Base-by-base conservation (phyloP, 2,113 vertebrate species). In the Furnarius figulus region DNA sequence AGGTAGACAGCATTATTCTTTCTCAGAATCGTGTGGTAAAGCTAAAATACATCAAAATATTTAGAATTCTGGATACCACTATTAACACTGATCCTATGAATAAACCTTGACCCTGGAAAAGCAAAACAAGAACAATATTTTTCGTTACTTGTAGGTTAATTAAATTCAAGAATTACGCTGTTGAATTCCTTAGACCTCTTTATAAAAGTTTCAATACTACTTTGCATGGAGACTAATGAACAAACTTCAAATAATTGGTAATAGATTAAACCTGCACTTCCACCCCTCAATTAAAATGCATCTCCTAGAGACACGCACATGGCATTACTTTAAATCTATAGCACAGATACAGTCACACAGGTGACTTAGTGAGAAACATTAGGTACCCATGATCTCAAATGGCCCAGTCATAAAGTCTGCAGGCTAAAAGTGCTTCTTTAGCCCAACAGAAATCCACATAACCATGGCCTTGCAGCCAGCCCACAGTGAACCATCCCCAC, bases 371-470 rank as follows among this genome's bases (percentile, higher is more conserved):
- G 50, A 49, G 40, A 46, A 79, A 53, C 30, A 25, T 46, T 10
- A 40, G 8, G 10, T 6, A 65, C 21, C 23, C 17, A 5, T 4
- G 5, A 66, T 27, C 59, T 9, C 11, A 18, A 31, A 25, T 0
- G 4, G 33, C 52, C 28, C 33, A 24, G 39, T 22, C 50, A 35
- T 25, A 15, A 33, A 42, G 37, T 12, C 27, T 5, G 16, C 7
- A 71, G 35, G 6, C 14, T 22, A 7, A 74, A 65, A 74, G 50
- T 5, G 1, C 5, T 21, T 24, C 9, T 56, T 62, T 14, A 58
- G 33, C 19, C 6, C 49, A 66, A 14, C 31, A 55, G 16, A 73
- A 4, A 42, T 12, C 1, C 33, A 20, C 0, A 0, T 5, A 30
- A 6, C 0, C 11, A 6, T 39, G 23, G 6, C 14, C 31, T 35